These are phyloP conservation scores for Acridotheres tristis DNA, from an alignment of 2,797 vertebrate genomes.

Conservation along the genomic window DNA sequence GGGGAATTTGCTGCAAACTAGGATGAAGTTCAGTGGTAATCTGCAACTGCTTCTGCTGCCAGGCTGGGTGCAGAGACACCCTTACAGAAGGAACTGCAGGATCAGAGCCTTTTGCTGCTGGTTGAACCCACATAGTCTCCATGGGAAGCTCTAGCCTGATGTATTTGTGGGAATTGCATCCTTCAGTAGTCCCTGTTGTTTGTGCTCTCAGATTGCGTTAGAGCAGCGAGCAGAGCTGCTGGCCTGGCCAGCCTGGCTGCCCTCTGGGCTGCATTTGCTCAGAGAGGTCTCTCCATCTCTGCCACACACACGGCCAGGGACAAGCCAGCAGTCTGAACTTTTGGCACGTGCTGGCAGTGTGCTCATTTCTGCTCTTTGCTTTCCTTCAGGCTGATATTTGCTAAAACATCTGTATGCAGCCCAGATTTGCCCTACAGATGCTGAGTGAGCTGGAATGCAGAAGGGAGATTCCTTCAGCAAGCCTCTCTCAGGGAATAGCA, in stretches of 20 bases:
- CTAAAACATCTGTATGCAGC: not conserved
- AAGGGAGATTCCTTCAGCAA: not conserved
- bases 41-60: not conserved
- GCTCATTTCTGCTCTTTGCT: not conserved
- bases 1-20: not conserved
- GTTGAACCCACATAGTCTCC: not conserved
- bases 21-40: not conserved
- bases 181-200: not conserved
- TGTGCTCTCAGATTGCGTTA: not conserved
- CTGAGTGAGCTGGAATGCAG: not conserved
- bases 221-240: not conserved
- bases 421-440: not conserved
- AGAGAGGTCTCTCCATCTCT: not conserved
- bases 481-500: not conserved
- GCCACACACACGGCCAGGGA: not conserved
- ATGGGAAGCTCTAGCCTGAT: not conserved
- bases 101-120: not conserved
- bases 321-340: not conserved
- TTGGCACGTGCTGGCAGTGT: not conserved
- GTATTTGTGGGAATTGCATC: not conserved
- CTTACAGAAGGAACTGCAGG: not conserved
- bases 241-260: not conserved
- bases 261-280: not conserved
- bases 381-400: not conserved
- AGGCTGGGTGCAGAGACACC: not conserved